phyloP scores from a whole-genome alignment of 2,113 vertebrate species.

The Zosterops hypoxanthus region DNA sequence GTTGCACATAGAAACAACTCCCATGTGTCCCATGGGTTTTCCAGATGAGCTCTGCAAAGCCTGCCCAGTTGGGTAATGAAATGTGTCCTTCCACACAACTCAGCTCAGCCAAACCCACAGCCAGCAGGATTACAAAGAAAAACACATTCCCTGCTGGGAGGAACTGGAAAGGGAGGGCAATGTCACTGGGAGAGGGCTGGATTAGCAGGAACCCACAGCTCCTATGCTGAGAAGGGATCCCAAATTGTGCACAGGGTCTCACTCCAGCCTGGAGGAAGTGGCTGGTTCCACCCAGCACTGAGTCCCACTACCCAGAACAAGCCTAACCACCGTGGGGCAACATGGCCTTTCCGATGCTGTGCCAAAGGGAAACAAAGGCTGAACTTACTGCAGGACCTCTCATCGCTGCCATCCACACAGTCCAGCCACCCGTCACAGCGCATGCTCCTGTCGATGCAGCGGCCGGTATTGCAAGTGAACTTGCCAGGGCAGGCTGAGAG shows the following conservation, averaged over 20 bases:
- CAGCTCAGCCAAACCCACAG: background rate
- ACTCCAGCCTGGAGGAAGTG: background rate
- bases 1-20: background rate
- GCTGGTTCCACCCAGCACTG: background rate
- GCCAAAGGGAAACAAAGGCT: background rate
- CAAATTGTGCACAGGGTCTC: rapidly evolving
- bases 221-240: background rate
- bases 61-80: background rate
- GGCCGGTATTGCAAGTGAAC: constrained; percentile 83
- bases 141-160: background rate
- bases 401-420: constrained; percentile 88
- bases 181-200: background rate
- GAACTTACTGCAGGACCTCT: constrained; percentile 83
- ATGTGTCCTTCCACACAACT: rapidly evolving
- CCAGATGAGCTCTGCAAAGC: background rate
- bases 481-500: constrained; percentile 83
- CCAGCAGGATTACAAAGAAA: background rate
- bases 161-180: background rate
- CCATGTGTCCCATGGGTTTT: rapidly evolving
- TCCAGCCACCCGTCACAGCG: constrained; percentile 93
- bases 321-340: background rate
- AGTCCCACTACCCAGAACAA: background rate
- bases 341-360: background rate
- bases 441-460: constrained; percentile 75
- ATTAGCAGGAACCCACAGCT: background rate